Conservation (phyloP, 2,797 vertebrate species). For the Miichthys miiuy region DNA sequence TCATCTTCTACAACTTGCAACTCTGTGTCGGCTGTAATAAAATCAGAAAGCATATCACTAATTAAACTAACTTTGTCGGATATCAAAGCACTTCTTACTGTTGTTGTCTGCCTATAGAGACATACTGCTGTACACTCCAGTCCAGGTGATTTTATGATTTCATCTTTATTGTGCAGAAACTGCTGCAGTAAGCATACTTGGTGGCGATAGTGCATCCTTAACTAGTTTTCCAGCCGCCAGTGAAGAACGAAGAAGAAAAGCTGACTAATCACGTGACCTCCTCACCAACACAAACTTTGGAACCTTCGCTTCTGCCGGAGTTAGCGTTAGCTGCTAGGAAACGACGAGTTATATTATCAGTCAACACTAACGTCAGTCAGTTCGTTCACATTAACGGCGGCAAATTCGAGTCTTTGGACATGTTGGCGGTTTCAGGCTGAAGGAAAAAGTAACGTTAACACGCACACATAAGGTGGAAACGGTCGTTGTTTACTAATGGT, state of each 20-base stretch:
- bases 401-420: neutral
- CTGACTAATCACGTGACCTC: constrained; percentile 19
- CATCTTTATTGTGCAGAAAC: too few relatives aligned
- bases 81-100: neutral
- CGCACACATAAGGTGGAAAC: neutral
- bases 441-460: neutral
- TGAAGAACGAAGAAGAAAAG: constrained; percentile 2
- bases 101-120: neutral
- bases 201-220: neutral
- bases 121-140: too few relatives aligned
- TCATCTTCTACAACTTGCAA: too few relatives aligned
- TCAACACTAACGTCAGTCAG: too few relatives aligned
- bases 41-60: neutral
- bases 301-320: rapidly evolving
- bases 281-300: neutral
- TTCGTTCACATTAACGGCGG: too few relatives aligned
- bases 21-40: neutral
- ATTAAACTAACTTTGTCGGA: neutral
- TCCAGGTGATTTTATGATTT: neutral
- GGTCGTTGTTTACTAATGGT: neutral
- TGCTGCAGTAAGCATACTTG: neutral
- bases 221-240: neutral
- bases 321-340: too few relatives aligned
- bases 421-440: rapidly evolving
- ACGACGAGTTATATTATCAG: too few relatives aligned